Conservation (phyloP, 1,140 invertebrate species). For the Nymphalis io region DNA sequence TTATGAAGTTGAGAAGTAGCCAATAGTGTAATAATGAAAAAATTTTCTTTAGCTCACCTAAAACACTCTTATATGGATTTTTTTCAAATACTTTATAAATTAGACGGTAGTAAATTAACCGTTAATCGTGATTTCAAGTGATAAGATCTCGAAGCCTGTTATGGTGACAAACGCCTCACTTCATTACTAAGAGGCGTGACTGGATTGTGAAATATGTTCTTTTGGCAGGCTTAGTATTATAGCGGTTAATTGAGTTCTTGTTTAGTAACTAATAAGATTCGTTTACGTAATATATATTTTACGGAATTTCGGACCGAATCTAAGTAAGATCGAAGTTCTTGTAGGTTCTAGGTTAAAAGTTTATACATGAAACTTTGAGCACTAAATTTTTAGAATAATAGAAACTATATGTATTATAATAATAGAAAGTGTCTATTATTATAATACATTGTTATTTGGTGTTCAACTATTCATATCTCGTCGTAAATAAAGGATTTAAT, state of each 20-base stretch:
- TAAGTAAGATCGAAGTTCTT: not conserved
- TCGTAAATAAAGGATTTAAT: too few relatives aligned
- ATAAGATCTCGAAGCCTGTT: constrained; percentile 55
- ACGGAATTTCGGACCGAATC: not conserved
- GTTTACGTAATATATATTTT: constrained; percentile 8
- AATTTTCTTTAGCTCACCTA: constrained; percentile 2
- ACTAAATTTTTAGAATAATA: too few relatives aligned
- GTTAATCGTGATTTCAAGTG: constrained; percentile 57
- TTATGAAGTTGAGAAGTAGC: constrained; percentile 36
- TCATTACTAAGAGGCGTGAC: constrained; percentile 61
- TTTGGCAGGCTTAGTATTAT: constrained; percentile 34
- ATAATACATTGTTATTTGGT: too few relatives aligned
- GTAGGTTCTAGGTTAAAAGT: not conserved
- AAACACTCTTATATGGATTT: constrained; percentile 37
- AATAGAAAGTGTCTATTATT: too few relatives aligned
- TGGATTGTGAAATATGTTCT: constrained; percentile 56
- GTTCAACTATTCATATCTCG: too few relatives aligned
- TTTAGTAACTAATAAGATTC: constrained; percentile 17
- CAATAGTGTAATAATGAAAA: constrained; percentile 32
- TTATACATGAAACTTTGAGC: too few relatives aligned
- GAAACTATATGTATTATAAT: too few relatives aligned
- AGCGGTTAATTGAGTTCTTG: constrained; percentile 35
- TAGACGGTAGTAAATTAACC: constrained; percentile 51
- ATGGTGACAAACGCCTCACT: constrained; percentile 64
- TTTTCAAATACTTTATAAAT: not conserved